Evolutionary conservation across 1,140 invertebrate species (phyloP).

Genomic region (Hydropsyche tenuis): DNA sequence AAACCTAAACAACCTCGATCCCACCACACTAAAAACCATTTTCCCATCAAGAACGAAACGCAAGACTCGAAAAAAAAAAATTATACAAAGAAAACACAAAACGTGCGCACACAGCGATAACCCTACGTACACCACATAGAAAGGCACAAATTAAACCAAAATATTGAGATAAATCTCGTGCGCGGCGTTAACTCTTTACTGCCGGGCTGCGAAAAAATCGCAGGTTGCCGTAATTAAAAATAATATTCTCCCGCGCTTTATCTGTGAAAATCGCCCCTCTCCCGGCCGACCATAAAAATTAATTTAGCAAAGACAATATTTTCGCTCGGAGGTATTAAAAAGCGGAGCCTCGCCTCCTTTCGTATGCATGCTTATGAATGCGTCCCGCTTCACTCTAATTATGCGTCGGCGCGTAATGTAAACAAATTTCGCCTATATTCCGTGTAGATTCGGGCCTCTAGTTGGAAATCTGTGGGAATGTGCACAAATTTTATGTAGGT

Average conservation of each 20-base stretch:
- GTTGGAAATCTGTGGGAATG: too few species aligned
- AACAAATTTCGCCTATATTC: neutral
- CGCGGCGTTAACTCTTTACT: slow-evolving; percentile 26
- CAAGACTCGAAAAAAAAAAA: too few species aligned
- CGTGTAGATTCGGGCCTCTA: too few species aligned
- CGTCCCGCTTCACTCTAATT: slow-evolving; percentile 7
- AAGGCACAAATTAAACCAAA: slow-evolving; percentile 27
- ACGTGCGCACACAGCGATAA: too few species aligned
- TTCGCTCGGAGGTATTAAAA: slow-evolving; percentile 9
- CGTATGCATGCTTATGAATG: too few species aligned
- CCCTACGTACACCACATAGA: too few species aligned
- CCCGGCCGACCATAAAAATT: slow-evolving; percentile 27
- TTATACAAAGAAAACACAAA: too few species aligned
- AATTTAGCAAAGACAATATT: slow-evolving; percentile 41
- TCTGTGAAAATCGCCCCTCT: slow-evolving; percentile 2
- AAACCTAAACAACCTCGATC: too few species aligned
- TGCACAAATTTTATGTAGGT: too few species aligned
- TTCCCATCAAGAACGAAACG: too few species aligned
- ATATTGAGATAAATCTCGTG: slow-evolving; percentile 26
- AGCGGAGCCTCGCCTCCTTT: neutral
- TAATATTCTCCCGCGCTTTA: slow-evolving; percentile 26
- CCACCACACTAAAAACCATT: too few species aligned
- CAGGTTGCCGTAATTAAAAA: slow-evolving; percentile 33
- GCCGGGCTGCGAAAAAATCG: slow-evolving; percentile 3
- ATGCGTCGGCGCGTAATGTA: slow-evolving; percentile 22